Evolutionary conservation across 30 jellyfish, hydroid and myxozoan species (phyloP).

Genomic region (Pelagia noctiluca): DNA sequence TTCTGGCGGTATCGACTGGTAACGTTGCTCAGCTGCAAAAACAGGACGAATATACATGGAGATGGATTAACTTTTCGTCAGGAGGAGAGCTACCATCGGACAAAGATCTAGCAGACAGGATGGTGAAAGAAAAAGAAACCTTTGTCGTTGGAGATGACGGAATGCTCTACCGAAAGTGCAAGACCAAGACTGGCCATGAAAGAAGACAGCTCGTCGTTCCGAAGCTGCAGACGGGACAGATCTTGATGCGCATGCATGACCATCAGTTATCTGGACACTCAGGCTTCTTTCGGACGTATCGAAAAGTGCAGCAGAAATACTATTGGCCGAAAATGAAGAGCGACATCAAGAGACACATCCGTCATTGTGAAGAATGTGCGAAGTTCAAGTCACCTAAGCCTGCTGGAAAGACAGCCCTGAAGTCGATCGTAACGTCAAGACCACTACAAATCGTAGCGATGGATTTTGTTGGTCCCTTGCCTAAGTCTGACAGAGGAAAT

Average conservation of each 20-base stretch:
- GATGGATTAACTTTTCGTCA: no score
- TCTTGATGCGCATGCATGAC: conserved; percentile 24
- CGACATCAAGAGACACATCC: conserved; percentile 32
- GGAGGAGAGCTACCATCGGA: no score
- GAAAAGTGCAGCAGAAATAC: conserved; percentile 30
- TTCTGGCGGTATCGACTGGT: background rate
- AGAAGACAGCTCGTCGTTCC: conserved; percentile 60
- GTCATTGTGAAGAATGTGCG: conserved; percentile 35
- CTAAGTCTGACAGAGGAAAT: conserved; percentile 39
- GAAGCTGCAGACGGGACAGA: conserved; percentile 18
- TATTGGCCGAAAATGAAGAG: conserved; percentile 34
- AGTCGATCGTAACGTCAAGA: conserved; percentile 10
- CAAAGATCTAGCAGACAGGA: no score
- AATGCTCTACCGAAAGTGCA: conserved; percentile 41
- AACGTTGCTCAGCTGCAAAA: no score
- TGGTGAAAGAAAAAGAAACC: conserved; percentile 2
- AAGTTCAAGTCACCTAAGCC: conserved; percentile 44
- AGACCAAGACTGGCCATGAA: conserved; percentile 21
- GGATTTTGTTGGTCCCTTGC: conserved; percentile 72
- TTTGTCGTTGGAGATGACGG: conserved; percentile 37
- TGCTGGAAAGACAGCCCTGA: conserved; percentile 22
- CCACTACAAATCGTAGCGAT: conserved; percentile 60
- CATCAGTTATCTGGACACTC: conserved; percentile 35
- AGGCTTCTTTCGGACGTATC: conserved; percentile 19
- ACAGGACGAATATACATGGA: conserved; percentile 10